These are phyloP conservation scores for Neosilurus hyrtlii DNA, from an alignment of 2,797 vertebrate species.

Conservation along the genomic window DNA sequence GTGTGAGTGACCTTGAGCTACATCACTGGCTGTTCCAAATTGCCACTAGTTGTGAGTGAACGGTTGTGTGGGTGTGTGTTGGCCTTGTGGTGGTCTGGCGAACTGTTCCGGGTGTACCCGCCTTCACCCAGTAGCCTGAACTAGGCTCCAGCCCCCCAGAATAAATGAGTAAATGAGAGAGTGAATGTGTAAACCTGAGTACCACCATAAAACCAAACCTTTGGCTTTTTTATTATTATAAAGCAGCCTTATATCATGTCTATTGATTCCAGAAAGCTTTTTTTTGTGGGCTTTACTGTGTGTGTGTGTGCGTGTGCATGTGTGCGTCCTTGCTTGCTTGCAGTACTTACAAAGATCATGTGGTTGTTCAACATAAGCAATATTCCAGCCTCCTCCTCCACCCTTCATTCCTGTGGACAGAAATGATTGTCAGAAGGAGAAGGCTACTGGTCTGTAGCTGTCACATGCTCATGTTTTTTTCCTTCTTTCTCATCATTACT, in stretches of 20 bases:
- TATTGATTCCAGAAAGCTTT: constrained; percentile 31
- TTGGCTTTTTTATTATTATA: constrained; percentile 15
- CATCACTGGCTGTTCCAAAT: too few species aligned
- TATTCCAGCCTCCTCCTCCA: constrained; percentile 60
- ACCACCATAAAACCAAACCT: not conserved
- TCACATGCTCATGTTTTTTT: constrained; percentile 79
- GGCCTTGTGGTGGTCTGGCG: too few species aligned
- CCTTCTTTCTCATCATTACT: constrained; percentile 43
- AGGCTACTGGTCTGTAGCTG: constrained; percentile 81
- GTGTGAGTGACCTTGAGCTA: too few species aligned
- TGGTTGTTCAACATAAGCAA: constrained; percentile 35
- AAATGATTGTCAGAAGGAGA: constrained; percentile 70
- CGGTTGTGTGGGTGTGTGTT: too few species aligned
- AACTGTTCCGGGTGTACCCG: too few species aligned
- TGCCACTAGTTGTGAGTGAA: too few species aligned
- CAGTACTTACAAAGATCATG: constrained; percentile 46
- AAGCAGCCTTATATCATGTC: constrained; percentile 11
- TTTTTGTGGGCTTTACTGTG: constrained; percentile 25
- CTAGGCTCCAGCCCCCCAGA: too few species aligned
- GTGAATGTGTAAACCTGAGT: not conserved
- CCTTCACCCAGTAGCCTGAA: too few species aligned
- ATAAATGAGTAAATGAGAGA: too few species aligned
- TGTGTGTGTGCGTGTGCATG: constrained; percentile 32
- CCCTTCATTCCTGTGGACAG: constrained; percentile 64
- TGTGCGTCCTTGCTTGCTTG: constrained; percentile 18